Percentiles rank a stretch among this genome's conserved stretches.
Conservation (phyloP, 2,113 vertebrate species). For the Jacana jacana region DNA sequence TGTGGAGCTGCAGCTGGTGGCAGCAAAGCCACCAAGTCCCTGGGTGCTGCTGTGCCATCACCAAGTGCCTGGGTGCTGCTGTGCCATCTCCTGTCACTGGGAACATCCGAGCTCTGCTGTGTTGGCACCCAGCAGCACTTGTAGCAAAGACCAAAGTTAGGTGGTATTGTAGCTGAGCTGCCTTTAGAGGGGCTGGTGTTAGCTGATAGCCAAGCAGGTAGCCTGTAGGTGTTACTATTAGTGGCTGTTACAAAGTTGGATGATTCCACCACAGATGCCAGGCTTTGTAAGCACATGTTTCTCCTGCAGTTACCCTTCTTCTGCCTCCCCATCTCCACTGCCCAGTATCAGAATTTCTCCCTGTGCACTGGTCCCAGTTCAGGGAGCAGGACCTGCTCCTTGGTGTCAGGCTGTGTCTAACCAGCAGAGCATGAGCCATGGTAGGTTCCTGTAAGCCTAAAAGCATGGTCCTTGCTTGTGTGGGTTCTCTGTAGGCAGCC, state of each 20-base stretch:
- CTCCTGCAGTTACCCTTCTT: background rate
- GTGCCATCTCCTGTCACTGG: background rate
- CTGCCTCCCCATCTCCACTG: background rate
- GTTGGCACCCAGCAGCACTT: fast-evolving
- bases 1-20: background rate
- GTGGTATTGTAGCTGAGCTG: background rate
- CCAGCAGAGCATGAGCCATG: fast-evolving
- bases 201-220: background rate
- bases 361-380: background rate
- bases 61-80: fast-evolving
- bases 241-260: background rate
- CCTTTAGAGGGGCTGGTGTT: background rate
- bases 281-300: background rate
- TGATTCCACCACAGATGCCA: fast-evolving
- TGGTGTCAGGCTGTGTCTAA: background rate
- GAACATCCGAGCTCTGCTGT: background rate
- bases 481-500: background rate
- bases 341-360: background rate
- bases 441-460: background rate
- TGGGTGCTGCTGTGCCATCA: no score
- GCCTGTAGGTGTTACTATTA: background rate
- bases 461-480: background rate
- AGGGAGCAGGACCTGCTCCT: background rate
- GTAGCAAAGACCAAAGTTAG: fast-evolving
- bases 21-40: fast-evolving